A percentile compares a stretch with the other conserved stretches of the same genome.
Conservation (phyloP, 2,888 invertebrate species). For the Caenorhabditis parvicauda region DNA sequence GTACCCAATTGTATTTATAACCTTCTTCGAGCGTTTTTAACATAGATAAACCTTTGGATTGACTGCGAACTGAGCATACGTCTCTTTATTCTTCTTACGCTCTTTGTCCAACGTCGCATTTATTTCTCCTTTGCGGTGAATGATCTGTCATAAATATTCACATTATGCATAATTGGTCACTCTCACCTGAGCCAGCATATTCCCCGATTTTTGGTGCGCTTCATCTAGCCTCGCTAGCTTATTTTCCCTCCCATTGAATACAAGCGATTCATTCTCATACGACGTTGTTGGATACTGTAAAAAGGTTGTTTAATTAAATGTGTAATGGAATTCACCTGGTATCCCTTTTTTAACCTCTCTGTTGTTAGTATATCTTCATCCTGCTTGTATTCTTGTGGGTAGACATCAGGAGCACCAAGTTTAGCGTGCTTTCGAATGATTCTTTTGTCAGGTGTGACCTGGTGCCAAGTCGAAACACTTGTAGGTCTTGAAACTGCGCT, state of each 20-base stretch:
- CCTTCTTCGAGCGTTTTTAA: too few relatives aligned
- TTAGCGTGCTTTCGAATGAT: constrained; percentile 13
- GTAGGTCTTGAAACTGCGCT: too few relatives aligned
- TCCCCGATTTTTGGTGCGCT: constrained; percentile 2
- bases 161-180: neutral
- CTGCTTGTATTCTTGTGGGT: constrained; percentile 44
- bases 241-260: constrained; percentile 35
- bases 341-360: constrained; percentile 43
- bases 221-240: constrained; percentile 10
- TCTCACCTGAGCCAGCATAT: constrained; percentile 18
- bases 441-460: constrained; percentile 10
- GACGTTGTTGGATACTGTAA: constrained; percentile 29
- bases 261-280: constrained; percentile 48
- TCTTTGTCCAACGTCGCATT: constrained; percentile 30
- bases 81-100: constrained; percentile 10
- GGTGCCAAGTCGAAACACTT: constrained; percentile 16
- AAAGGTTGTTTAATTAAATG: constrained; percentile 1
- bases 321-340: constrained; percentile 16
- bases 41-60: too few relatives aligned
- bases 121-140: constrained; percentile 33
- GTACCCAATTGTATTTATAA: too few relatives aligned
- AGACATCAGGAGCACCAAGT: constrained; percentile 46
- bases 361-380: constrained; percentile 51
- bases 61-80: neutral
- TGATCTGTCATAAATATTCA: constrained; percentile 16